Percentiles rank a stretch among this genome's conserved stretches.
Evolutionary conservation across 2,888 invertebrate species (phyloP).

Genomic region (Pandemis cinnamomeana): DNA sequence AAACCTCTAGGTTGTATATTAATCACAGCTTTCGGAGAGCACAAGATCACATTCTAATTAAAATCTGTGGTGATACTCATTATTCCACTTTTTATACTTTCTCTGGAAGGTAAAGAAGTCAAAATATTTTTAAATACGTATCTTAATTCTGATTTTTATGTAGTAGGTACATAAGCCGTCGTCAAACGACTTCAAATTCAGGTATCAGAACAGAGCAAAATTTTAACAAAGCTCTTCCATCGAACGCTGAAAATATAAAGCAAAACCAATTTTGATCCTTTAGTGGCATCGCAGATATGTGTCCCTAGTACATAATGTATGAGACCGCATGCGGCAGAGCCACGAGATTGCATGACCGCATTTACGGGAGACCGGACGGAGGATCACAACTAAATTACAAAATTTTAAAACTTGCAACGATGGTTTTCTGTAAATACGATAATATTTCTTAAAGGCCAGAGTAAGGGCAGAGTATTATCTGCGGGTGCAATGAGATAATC

Average conservation of each 20-base stretch:
- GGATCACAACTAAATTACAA: conserved; percentile 1
- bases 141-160: too few relatives aligned
- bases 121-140: too few relatives aligned
- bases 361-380: background rate
- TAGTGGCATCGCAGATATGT: background rate
- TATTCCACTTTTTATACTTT: too few relatives aligned
- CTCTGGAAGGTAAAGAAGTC: too few relatives aligned
- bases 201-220: background rate
- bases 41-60: too few relatives aligned
- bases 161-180: too few relatives aligned
- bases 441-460: background rate
- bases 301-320: conserved; percentile 2
- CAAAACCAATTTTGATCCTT: background rate
- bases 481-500: too few relatives aligned
- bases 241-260: background rate
- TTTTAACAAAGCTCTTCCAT: background rate
- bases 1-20: too few relatives aligned
- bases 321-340: background rate
- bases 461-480: too few relatives aligned
- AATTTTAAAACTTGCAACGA: background rate
- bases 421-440: background rate
- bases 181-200: background rate
- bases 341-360: conserved; percentile 4
- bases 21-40: too few relatives aligned
- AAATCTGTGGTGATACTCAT: too few relatives aligned